A percentile compares a stretch with the other conserved stretches of the same genome.
These are phyloP conservation scores for Oryzias dopingdopingensis DNA, from an alignment of 2,797 vertebrate species.

Conservation along the genomic window DNA sequence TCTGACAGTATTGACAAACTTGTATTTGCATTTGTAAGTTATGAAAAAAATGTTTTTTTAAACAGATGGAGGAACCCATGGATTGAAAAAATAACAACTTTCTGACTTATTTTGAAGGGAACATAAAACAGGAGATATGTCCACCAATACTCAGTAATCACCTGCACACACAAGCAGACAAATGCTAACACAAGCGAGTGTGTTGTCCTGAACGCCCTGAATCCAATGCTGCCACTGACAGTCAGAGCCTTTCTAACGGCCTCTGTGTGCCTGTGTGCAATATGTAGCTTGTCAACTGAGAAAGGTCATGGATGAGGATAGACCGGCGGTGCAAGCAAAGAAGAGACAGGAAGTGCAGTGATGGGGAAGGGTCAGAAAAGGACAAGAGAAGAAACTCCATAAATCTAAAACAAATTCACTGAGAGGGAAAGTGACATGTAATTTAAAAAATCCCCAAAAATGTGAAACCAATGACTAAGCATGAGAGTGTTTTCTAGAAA, in stretches of 20 bases:
- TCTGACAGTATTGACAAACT: no score
- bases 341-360: constrained; percentile 10
- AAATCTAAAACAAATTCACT: constrained; percentile 18
- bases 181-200: constrained; percentile 38
- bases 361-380: constrained; percentile 36
- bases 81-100: no score
- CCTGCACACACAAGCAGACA: constrained; percentile 11
- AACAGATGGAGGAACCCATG: no score
- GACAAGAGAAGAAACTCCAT: constrained; percentile 22
- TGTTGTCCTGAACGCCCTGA: constrained; percentile 39
- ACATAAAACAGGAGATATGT: not conserved
- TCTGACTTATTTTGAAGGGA: no score
- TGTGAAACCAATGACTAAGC: constrained; percentile 17
- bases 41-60: no score
- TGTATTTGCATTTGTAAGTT: no score
- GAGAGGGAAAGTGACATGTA: constrained; percentile 42
- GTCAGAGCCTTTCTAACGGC: constrained; percentile 48
- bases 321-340: constrained; percentile 21
- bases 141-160: not conserved
- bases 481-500: constrained; percentile 5
- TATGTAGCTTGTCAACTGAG: constrained; percentile 39
- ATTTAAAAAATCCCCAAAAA: constrained; percentile 19
- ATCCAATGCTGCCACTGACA: constrained; percentile 31
- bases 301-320: constrained; percentile 44
- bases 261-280: constrained; percentile 49